Evolutionary conservation across 2,113 vertebrate genomes (phyloP), one percentile per base, ranked within the genome.

Genomic region (Perca flavescens): DNA sequence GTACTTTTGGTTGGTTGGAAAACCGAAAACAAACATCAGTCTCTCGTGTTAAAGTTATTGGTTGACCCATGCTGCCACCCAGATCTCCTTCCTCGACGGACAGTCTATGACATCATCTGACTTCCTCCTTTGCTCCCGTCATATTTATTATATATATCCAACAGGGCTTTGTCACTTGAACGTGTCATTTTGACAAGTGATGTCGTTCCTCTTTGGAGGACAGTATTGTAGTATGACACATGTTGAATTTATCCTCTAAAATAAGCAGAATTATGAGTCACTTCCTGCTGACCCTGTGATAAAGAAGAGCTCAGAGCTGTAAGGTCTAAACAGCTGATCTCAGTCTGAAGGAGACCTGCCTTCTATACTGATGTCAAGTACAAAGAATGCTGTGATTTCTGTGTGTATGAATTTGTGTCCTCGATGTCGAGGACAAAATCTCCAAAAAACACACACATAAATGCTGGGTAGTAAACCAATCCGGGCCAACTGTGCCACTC

Each of bases 391-490:
- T 16, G 25, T 36, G 56, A 80, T 72, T 81, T 83, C 58, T 56
- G 14, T 74, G 72, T 50, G 75, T 36, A 88, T 81, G 52, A 62
- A 70, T 72, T 72, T 80, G 47, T 79, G 34, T 62, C 34, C 53
- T 78, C 63, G 49, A 1, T 66, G 74, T 73, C 22, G 4, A 28
- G 8, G 14, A 65, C 65, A 53, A 62, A 76, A 84, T 84, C 75
- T 77, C 43, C 71, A 66, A 52, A 49, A 71, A 74, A 68, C 40
- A 46, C 80, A 74, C 76, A 73, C 79, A 86, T 36, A 64, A 66
- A 88, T 80, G 56, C 63, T 69, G 54, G 69, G 70, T 87, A 46
- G 77, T 73, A 72, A 86, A 88, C 82, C 76, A 74, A 79, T 75
- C 36, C 1, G 28, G 57, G 80, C 70, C 83, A 75, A 85, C 63